Percentiles rank a stretch among this genome's conserved stretches.
These are phyloP conservation scores for Cricetomys ansorgei DNA, from an alignment of 2,113 vertebrate genomes.

Conservation along the genomic window DNA sequence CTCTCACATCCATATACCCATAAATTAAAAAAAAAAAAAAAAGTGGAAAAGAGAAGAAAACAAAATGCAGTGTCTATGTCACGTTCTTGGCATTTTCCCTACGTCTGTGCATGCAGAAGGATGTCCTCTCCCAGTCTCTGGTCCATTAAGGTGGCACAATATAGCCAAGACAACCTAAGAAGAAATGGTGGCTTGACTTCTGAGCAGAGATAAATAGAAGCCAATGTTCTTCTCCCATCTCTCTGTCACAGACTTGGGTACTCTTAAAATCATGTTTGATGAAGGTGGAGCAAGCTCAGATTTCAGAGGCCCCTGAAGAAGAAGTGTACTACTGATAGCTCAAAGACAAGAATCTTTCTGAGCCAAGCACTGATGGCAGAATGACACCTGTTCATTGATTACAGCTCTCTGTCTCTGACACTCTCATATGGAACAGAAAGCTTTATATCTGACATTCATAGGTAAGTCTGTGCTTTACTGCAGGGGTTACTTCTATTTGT, in stretches of 20 bases:
- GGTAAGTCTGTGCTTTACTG: not conserved
- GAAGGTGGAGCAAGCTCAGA: not conserved
- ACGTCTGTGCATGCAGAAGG: not conserved
- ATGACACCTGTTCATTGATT: not conserved
- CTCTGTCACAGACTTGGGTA: not conserved
- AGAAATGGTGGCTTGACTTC: not conserved
- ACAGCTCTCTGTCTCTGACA: not conserved
- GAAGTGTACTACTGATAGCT: not conserved
- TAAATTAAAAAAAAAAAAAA: too few species aligned
- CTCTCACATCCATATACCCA: too few species aligned
- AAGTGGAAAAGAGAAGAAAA: not conserved
- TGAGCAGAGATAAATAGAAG: not conserved
- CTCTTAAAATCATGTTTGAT: not conserved
- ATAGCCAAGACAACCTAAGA: not conserved
- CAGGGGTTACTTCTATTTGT: not conserved
- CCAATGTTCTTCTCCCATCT: not conserved
- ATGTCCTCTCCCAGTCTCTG: not conserved
- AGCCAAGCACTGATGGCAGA: not conserved
- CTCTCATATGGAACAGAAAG: not conserved
- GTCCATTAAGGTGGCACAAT: not conserved
- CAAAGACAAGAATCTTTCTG: not conserved
- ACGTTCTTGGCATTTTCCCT: not conserved
- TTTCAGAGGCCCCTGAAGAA: accelerated
- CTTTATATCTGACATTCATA: not conserved
- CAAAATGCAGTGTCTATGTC: not conserved